Evolutionary conservation across 2,113 vertebrate genomes (phyloP).

Genomic region (Pungitius pungitius): DNA sequence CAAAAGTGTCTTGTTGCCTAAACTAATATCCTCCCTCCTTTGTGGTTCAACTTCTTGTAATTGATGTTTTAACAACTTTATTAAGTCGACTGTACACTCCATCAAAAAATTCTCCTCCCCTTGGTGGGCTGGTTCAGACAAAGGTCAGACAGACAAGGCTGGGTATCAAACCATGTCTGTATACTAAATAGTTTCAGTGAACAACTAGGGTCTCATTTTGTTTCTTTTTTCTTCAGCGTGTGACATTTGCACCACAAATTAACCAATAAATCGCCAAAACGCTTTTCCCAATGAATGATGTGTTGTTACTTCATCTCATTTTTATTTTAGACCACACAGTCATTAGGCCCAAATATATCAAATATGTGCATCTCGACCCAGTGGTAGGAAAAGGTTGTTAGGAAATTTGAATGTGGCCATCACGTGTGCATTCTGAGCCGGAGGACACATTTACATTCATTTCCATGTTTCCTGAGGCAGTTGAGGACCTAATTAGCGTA

Average conservation of each 20-base stretch:
- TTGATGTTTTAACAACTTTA: conserved; percentile 20
- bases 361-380: conserved; percentile 7
- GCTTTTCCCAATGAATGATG: background rate
- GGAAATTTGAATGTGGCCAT: conserved; percentile 68
- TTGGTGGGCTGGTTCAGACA: conserved; percentile 28
- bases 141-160: conserved; percentile 28
- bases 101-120: conserved; percentile 36
- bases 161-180: conserved; percentile 17
- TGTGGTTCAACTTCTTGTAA: conserved; percentile 28
- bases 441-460: conserved; percentile 74
- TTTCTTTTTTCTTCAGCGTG: background rate
- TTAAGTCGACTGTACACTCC: background rate
- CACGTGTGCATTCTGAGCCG: conserved; percentile 50
- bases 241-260: background rate
- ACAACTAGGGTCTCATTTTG: background rate
- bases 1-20: no score
- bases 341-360: conserved; percentile 1
- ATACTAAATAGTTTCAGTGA: conserved; percentile 18
- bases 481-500: conserved; percentile 31
- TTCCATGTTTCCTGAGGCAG: conserved; percentile 65
- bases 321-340: conserved; percentile 16
- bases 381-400: conserved; percentile 37
- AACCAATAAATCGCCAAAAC: background rate
- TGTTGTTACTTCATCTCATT: conserved; percentile 2
- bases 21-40: conserved; percentile 1